Evolutionary conservation across 2,113 vertebrate species (phyloP), one percentile per base, ranked within the genome.

Genomic region (Phoenicopterus ruber): DNA sequence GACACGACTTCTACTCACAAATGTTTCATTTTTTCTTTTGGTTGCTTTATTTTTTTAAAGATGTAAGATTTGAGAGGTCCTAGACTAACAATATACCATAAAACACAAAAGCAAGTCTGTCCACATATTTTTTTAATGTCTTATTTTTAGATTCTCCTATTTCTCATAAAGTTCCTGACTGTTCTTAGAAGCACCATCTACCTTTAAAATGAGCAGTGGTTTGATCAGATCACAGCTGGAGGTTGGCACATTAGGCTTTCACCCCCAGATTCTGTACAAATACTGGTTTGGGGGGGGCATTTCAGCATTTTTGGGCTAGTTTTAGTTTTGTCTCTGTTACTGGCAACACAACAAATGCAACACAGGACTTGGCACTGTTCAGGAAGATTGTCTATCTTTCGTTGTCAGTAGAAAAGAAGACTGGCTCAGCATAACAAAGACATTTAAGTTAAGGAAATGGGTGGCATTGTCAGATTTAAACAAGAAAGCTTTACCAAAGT

Each of bases 211-310:
- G 61, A 97, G 31, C 15, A 92, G 17, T 42, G 29, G 66, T 97
- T 96, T 97, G 82, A 93, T 93, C 73, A 93, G 57, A 72, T 81
- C 58, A 92, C 93, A 96, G 72, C 52, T 97, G 73, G 46, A 85
- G 63, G 26, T 93, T 91, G 96, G 81, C 77, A 96, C 59, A 79
- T 63, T 61, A 82, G 42, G 11, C 31, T 96, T 93, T 93, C 65
- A 69, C 26, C 65, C 92, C 66, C 58, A 85, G 7, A 96, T 94
- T 86, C 88, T 69, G 46, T 69, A 94, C 42, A 90, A 95, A 94
- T 72, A 62, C 50, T 49, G 24, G 29, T 87, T 95, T 93, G 65
- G 21, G n/a, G 90, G 90, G 78, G 24, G 36, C 54, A 88, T 88
- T 46, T 76, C 63, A 95, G 81, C 62, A 96, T 74, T 95, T 92